Conservation (phyloP, 2,113 vertebrate genomes). For the Nibea albiflora region DNA sequence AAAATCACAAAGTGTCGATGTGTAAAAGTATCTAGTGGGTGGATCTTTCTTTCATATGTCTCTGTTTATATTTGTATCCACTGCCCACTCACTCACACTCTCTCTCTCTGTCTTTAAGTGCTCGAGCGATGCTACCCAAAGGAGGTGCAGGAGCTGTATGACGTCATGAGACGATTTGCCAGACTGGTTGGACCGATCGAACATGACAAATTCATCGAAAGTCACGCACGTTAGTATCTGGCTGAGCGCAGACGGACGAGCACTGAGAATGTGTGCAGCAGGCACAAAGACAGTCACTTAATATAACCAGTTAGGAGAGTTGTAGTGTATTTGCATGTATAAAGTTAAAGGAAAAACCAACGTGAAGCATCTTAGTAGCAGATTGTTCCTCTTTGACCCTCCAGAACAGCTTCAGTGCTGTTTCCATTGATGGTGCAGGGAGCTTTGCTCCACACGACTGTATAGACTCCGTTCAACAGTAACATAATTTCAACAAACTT, state of each 20-base stretch:
- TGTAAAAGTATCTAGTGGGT: conserved; percentile 14
- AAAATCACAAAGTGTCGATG: conserved; percentile 3
- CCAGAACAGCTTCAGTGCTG: not conserved
- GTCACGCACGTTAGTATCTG: conserved; percentile 90
- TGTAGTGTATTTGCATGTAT: no score
- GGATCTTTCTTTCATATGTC: conserved; percentile 37
- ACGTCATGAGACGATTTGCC: conserved; percentile 94
- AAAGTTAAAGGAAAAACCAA: not conserved
- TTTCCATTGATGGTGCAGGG: not conserved
- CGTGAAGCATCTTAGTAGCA: not conserved
- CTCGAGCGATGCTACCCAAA: conserved; percentile 95
- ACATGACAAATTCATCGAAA: conserved; percentile 98
- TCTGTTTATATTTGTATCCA: conserved; percentile 28
- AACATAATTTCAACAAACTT: not conserved
- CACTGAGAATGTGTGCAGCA: not conserved
- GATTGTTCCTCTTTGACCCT: not conserved
- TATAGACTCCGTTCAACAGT: not conserved
- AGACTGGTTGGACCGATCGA: conserved; percentile 92
- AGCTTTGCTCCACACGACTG: no score
- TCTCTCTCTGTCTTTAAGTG: conserved; percentile 80
- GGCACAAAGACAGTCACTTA: conserved; percentile 3
- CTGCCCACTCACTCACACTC: conserved; percentile 41
- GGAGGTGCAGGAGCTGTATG: conserved; percentile 96
- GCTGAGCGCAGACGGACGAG: not conserved
- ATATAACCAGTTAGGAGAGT: not conserved